phyloP scores from a whole-genome alignment of 2,113 vertebrate genomes.

The Alaudala cheleensis region DNA sequence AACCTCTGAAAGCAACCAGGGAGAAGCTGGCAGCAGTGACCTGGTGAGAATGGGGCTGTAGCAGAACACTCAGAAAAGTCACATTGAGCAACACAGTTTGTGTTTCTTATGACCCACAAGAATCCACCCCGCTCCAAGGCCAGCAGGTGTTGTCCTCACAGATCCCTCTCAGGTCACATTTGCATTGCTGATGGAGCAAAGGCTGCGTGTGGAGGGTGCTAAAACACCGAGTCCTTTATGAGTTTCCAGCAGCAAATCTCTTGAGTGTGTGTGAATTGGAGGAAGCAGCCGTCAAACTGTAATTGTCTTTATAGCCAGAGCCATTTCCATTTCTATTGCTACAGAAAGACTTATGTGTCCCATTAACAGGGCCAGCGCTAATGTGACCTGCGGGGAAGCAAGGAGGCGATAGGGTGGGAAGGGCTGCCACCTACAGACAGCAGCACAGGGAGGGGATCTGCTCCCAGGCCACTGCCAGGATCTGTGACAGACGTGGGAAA shows the following conservation, averaged over 20 bases:
- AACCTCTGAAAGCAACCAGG: not conserved
- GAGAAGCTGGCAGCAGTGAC: not conserved
- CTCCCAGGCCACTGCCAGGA: not conserved
- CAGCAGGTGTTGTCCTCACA: not conserved
- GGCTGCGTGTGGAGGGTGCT: rapidly evolving
- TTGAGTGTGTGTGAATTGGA: not conserved
- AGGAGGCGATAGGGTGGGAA: not conserved
- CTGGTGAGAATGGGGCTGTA: not conserved
- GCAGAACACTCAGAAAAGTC: not conserved
- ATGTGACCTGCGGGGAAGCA: not conserved
- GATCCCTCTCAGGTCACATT: not conserved
- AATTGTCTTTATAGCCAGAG: not conserved
- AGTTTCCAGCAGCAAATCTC: not conserved
- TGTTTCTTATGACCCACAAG: not conserved
- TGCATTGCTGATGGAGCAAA: not conserved
- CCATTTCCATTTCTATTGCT: slow-evolving; percentile 2
- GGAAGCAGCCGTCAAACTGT: not conserved
- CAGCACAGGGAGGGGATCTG: not conserved
- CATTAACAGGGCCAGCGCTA: not conserved
- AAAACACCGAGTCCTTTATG: not conserved
- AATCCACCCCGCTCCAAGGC: not conserved
- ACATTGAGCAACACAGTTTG: not conserved
- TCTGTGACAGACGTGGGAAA: rapidly evolving
- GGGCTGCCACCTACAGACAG: slow-evolving; percentile 53
- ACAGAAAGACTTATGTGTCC: not conserved